Conservation (phyloP, 2,797 vertebrate species). For the Cuniculus paca region DNA sequence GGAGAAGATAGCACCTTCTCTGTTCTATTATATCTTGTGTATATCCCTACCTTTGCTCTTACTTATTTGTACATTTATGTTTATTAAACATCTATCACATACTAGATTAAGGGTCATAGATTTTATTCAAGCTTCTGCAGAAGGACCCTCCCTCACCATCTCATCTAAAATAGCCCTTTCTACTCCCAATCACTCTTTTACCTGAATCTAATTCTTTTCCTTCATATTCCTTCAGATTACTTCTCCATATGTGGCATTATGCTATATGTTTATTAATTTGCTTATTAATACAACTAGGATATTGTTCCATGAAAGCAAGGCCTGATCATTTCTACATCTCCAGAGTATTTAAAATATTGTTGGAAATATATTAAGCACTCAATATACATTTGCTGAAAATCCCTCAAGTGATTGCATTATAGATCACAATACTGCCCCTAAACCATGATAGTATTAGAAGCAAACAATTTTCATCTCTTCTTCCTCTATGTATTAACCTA, state of each 20-base stretch:
- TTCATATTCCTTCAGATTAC: not conserved
- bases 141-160: not conserved
- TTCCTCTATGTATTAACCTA: not conserved
- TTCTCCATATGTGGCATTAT: not conserved
- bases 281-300: not conserved
- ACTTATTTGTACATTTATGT: not conserved
- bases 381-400: not conserved
- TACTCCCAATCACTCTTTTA: not conserved
- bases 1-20: not conserved
- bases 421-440: not conserved
- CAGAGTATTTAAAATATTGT: not conserved
- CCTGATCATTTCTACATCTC: not conserved
- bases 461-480: not conserved
- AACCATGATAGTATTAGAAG: not conserved
- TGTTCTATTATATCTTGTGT: not conserved
- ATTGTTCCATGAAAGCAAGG: not conserved
- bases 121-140: not conserved
- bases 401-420: not conserved
- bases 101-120: not conserved
- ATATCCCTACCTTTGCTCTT: not conserved
- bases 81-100: not conserved
- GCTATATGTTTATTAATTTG: not conserved
- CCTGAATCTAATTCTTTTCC: not conserved
- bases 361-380: not conserved
- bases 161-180: not conserved